These are phyloP conservation scores for Sus cebifrons DNA, from an alignment of 2,797 vertebrate species.

Conservation along the genomic window DNA sequence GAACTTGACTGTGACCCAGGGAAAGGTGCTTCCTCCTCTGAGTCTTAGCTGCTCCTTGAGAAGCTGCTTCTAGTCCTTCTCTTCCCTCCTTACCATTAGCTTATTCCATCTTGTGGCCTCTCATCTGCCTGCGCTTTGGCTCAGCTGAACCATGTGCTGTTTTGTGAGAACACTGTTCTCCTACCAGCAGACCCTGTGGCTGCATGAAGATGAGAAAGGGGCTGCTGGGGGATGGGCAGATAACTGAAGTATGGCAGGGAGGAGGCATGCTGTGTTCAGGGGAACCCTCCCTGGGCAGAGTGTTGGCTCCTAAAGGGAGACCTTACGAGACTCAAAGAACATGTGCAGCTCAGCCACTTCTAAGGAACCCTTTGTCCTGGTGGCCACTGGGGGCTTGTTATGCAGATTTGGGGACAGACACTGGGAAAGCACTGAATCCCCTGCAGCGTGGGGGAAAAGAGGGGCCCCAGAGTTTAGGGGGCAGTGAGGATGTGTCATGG, in stretches of 20 bases:
- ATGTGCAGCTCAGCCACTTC: neutral
- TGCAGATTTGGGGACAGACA: neutral
- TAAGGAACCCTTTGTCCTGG: neutral
- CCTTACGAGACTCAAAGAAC: neutral
- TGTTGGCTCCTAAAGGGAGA: neutral
- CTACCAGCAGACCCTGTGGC: rapidly evolving
- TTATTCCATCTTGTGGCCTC: neutral
- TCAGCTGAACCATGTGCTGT: neutral
- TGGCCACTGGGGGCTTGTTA: neutral
- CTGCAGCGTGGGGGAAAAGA: neutral
- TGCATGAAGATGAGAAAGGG: neutral
- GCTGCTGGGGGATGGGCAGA: neutral
- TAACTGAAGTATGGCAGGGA: neutral
- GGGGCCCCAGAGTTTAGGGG: neutral
- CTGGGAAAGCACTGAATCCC: neutral
- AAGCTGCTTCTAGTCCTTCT: neutral
- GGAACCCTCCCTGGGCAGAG: neutral
- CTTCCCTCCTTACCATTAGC: rapidly evolving
- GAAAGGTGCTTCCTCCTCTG: neutral
- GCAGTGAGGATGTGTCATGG: neutral
- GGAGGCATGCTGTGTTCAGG: neutral
- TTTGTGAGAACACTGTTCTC: neutral
- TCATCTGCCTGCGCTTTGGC: neutral
- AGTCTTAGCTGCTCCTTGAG: neutral
- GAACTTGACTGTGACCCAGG: neutral